Evolutionary conservation across 2,888 invertebrate species (phyloP).

Genomic region (Catocala sponsa): DNA sequence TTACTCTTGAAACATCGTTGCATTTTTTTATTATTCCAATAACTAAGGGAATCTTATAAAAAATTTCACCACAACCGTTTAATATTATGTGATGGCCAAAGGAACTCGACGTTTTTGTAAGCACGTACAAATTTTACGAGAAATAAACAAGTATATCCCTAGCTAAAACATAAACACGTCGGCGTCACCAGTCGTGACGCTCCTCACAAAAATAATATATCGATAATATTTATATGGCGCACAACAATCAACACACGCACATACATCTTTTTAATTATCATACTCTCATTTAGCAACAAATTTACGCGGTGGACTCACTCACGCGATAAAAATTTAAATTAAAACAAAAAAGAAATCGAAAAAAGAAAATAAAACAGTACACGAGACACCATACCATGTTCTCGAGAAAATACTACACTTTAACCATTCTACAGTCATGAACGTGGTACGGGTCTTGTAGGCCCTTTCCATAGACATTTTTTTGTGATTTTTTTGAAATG

Average conservation of each 20-base stretch:
- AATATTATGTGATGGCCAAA: constrained; percentile 46
- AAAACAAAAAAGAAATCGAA: constrained; percentile 68
- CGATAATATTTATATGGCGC: constrained; percentile 74
- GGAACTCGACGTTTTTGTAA: constrained; percentile 53
- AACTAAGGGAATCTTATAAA: constrained; percentile 45
- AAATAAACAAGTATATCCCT: constrained; percentile 50
- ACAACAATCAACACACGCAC: constrained; percentile 84
- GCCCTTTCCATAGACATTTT: constrained; percentile 71
- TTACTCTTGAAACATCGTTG: constrained; percentile 42
- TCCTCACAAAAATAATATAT: constrained; percentile 59
- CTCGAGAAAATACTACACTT: constrained; percentile 48
- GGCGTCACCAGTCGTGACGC: constrained; percentile 62
- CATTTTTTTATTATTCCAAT: constrained; percentile 38
- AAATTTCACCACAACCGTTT: constrained; percentile 52
- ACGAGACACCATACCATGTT: constrained; percentile 63
- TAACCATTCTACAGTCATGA: constrained; percentile 54
- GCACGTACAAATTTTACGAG: constrained; percentile 52
- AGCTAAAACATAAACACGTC: constrained; percentile 49
- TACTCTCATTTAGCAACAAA: constrained; percentile 70
- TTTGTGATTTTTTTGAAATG: constrained; percentile 70
- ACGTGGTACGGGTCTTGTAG: constrained; percentile 68
- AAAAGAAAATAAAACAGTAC: constrained; percentile 64
- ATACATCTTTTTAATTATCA: constrained; percentile 70
- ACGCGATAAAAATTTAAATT: constrained; percentile 81
- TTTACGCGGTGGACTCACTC: constrained; percentile 64